Conservation (phyloP, 1,140 invertebrate genomes). For the Charaxes varanes region DNA sequence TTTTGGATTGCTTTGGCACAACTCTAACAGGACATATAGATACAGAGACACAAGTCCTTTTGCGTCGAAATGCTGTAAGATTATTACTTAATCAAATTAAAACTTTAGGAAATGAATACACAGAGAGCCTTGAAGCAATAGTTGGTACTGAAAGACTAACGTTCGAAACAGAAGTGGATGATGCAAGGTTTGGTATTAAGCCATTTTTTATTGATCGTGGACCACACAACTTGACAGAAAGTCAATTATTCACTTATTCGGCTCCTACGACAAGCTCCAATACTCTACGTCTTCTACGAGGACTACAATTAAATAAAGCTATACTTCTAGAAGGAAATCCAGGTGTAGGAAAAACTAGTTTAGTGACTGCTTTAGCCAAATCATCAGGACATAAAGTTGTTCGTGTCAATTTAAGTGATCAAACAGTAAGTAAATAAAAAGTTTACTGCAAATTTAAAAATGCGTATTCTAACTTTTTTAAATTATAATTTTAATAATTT, state of each 20-base stretch:
- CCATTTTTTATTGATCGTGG: conserved; percentile 82
- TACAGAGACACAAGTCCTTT: conserved; percentile 65
- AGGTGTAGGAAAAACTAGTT: conserved; percentile 97
- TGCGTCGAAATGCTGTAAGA: conserved; percentile 69
- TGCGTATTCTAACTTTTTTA: conserved; percentile 4
- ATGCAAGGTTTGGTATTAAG: conserved; percentile 78
- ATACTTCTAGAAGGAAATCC: conserved; percentile 97
- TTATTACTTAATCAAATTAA: conserved; percentile 74
- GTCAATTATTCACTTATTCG: conserved; percentile 80
- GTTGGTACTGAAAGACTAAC: conserved; percentile 40
- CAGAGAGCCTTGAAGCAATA: conserved; percentile 38
- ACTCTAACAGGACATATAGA: conserved; percentile 79
- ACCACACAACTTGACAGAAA: conserved; percentile 29
- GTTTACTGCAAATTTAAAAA: too few relatives aligned
- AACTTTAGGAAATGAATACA: conserved; percentile 40
- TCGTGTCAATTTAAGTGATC: conserved; percentile 98
- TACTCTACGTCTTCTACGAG: conserved; percentile 88
- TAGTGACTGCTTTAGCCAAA: conserved; percentile 93
- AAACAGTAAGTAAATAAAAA: conserved; percentile 95
- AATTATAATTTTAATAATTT: conserved; percentile 7
- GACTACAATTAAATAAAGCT: conserved; percentile 92
- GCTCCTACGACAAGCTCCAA: conserved; percentile 91
- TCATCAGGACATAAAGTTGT: conserved; percentile 88
- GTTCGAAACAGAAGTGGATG: conserved; percentile 40
- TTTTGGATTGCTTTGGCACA: conserved; percentile 92